Conservation (phyloP, 1,140 invertebrate species). For the Littorina saxatilis region DNA sequence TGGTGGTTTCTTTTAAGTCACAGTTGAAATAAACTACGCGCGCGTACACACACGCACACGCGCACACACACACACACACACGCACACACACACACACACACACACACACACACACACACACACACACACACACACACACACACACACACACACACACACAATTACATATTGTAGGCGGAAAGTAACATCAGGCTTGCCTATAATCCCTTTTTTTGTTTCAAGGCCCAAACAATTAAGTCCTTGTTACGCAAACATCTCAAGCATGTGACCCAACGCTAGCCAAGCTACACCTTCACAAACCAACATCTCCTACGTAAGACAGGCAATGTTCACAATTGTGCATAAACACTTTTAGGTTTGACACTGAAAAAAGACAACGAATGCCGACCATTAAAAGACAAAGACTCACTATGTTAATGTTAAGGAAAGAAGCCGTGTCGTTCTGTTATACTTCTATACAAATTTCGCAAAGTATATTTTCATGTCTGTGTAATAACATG, state of each 20-base stretch:
- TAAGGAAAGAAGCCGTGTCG: too few species aligned
- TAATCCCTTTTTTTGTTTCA: neutral
- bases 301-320: neutral
- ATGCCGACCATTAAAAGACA: too few species aligned
- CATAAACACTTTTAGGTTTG: neutral
- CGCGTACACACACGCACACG: constrained; percentile 9
- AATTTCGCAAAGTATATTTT: too few species aligned
- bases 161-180: too few species aligned
- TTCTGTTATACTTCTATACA: too few species aligned
- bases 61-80: constrained; percentile 3
- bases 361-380: too few species aligned
- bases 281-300: neutral
- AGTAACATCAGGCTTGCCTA: neutral
- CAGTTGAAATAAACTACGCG: constrained; percentile 1
- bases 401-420: too few species aligned
- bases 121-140: neutral
- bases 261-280: neutral
- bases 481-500: too few species aligned
- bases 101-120: constrained; percentile 9
- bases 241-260: neutral
- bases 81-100: constrained; percentile 21
- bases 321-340: neutral
- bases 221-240: neutral
- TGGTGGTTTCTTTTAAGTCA: too few species aligned
- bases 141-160: constrained; percentile 13